Evolutionary conservation across 2,888 invertebrate genomes (phyloP).

Genomic region (Anoncus sp.): DNA sequence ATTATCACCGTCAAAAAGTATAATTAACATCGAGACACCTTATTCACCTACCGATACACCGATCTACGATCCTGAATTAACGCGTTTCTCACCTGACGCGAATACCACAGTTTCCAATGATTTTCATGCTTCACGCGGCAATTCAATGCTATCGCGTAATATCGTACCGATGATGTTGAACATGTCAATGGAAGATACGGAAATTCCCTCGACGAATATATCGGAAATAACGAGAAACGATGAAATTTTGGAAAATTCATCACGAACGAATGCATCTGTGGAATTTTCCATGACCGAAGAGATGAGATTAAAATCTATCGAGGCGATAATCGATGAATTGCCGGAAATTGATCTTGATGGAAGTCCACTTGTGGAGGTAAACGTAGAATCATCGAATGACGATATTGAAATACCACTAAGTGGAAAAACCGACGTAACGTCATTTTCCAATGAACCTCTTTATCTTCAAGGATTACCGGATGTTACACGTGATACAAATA

Average conservation of each 20-base stretch:
- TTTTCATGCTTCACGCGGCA: neutral
- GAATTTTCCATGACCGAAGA: neutral
- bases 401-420: slow-evolving; percentile 17
- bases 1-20: slow-evolving; percentile 5
- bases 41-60: slow-evolving; percentile 77
- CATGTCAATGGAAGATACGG: slow-evolving; percentile 24
- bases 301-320: slow-evolving; percentile 13
- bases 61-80: slow-evolving; percentile 69
- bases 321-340: slow-evolving; percentile 66
- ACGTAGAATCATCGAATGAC: slow-evolving; percentile 57
- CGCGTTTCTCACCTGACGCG: slow-evolving; percentile 7
- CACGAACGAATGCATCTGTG: neutral
- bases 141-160: slow-evolving; percentile 6
- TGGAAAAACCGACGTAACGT: slow-evolving; percentile 1
- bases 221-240: slow-evolving; percentile 5
- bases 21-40: slow-evolving; percentile 67
- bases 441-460: slow-evolving; percentile 69
- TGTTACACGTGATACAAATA: slow-evolving; percentile 72
- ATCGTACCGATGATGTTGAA: slow-evolving; percentile 33
- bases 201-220: neutral
- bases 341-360: slow-evolving; percentile 73
- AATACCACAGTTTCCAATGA: neutral
- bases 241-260: slow-evolving; percentile 18
- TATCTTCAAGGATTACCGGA: slow-evolving; percentile 74
- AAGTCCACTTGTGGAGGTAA: slow-evolving; percentile 70